Conservation (phyloP, 1,140 invertebrate genomes). For the Asobara japonica region DNA sequence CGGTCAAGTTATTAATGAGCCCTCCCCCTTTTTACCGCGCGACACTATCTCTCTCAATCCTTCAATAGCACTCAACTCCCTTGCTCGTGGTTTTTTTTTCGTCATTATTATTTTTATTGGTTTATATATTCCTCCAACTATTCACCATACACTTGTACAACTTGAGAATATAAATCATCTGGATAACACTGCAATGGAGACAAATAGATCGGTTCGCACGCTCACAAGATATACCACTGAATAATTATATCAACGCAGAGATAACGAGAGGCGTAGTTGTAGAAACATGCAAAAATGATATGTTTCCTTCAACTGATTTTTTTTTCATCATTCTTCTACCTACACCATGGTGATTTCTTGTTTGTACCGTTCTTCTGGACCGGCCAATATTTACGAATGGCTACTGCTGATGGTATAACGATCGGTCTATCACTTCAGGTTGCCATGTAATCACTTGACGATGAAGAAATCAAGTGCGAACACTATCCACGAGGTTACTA, state of each 20-base stretch:
- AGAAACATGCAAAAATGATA: conserved; percentile 8
- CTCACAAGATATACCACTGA: background rate
- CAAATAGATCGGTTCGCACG: conserved; percentile 15
- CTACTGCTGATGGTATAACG: no score
- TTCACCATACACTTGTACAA: background rate
- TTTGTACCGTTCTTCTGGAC: background rate
- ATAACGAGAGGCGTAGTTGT: conserved; percentile 1
- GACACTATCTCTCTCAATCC: background rate
- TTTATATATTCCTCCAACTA: background rate
- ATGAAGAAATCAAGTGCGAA: no score
- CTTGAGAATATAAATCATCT: background rate
- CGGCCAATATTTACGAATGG: background rate
- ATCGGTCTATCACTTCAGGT: no score
- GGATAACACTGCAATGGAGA: background rate
- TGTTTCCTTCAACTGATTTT: background rate
- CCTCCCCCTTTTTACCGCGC: conserved; percentile 18
- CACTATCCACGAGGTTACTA: no score
- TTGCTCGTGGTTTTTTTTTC: background rate
- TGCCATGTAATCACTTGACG: no score
- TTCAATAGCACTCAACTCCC: background rate
- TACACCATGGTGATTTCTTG: background rate
- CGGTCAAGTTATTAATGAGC: conserved; percentile 33
- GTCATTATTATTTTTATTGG: background rate
- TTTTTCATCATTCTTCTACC: background rate
- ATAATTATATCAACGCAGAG: conserved; percentile 5